Conservation (phyloP, 2,797 vertebrate species). For the Chelon labrosus region DNA sequence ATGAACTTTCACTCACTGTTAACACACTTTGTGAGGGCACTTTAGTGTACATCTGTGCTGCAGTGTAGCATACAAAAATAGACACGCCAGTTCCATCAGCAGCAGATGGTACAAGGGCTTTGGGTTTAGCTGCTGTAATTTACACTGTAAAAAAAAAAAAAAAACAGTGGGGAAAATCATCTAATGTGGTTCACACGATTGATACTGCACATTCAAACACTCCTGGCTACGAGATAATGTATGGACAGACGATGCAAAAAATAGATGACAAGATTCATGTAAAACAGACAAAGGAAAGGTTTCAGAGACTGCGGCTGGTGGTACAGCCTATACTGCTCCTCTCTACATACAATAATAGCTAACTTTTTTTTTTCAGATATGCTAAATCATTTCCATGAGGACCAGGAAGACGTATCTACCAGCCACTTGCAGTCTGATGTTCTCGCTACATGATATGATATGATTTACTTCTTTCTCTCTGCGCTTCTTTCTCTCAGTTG, state of each 20-base stretch:
- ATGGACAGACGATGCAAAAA: not conserved
- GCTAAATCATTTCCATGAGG: slow-evolving; percentile 12
- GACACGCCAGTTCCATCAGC: slow-evolving; percentile 2
- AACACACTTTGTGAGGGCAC: not conserved
- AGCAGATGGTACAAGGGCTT: slow-evolving; percentile 14
- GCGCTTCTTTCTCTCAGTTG: not conserved
- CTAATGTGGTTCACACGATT: not conserved
- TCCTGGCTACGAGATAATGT: not conserved
- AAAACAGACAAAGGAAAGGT: not conserved
- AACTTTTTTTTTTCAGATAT: slow-evolving; percentile 1
- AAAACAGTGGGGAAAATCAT: not conserved
- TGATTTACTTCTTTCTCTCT: not conserved
- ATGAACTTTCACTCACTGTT: not conserved
- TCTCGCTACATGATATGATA: not conserved
- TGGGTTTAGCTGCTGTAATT: slow-evolving; percentile 14
- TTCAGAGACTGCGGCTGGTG: not conserved
- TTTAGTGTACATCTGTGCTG: slow-evolving; percentile 15
- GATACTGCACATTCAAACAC: not conserved
- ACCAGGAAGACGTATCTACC: slow-evolving; percentile 16
- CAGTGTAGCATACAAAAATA: not conserved
- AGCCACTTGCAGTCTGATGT: not conserved
- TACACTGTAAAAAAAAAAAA: not conserved
- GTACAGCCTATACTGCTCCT: not conserved
- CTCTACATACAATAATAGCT: not conserved
- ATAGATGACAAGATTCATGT: not conserved